Evolutionary conservation across 2,797 vertebrate genomes (phyloP).

Genomic region (Antennarius maculatus): DNA sequence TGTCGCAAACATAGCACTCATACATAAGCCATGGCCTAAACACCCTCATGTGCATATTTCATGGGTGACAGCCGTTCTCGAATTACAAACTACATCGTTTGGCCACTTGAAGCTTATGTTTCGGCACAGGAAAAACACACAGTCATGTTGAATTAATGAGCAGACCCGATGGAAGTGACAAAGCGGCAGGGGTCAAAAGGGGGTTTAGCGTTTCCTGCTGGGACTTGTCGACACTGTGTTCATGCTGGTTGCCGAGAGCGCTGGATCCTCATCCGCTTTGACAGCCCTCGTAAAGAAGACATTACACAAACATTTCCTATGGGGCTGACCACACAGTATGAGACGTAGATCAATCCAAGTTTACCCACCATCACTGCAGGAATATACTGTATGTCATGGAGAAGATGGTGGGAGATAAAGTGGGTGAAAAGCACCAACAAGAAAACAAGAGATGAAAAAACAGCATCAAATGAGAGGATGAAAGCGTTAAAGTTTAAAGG

Average conservation of each 20-base stretch:
- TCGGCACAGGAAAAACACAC: slow-evolving; percentile 47
- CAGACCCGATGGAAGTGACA: slow-evolving; percentile 46
- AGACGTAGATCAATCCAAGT: slow-evolving; percentile 64
- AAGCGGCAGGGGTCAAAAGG: slow-evolving; percentile 64
- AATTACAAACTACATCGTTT: slow-evolving; percentile 22
- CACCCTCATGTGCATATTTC: slow-evolving; percentile 52
- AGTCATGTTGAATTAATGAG: slow-evolving; percentile 62
- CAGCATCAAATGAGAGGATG: slow-evolving; percentile 14
- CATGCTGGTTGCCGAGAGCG: slow-evolving; percentile 37
- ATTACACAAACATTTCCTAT: slow-evolving; percentile 73
- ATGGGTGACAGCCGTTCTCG: slow-evolving; percentile 36
- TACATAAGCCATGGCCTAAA: slow-evolving; percentile 48
- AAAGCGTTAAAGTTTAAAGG: neutral
- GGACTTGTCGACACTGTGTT: slow-evolving; percentile 55
- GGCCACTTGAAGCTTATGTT: slow-evolving; percentile 19
- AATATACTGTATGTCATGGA: slow-evolving; percentile 34
- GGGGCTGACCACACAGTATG: slow-evolving; percentile 68
- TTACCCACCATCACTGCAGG: slow-evolving; percentile 50
- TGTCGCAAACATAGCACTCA: slow-evolving; percentile 41
- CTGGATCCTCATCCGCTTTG: slow-evolving; percentile 67
- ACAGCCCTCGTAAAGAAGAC: slow-evolving; percentile 71
- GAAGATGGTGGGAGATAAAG: slow-evolving; percentile 17
- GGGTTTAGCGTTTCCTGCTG: slow-evolving; percentile 62
- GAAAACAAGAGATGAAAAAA: slow-evolving; percentile 19
- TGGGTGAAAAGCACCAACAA: slow-evolving; percentile 13